Evolutionary conservation across 2,797 vertebrate genomes (phyloP).

Genomic region (Galagoides demidoff): DNA sequence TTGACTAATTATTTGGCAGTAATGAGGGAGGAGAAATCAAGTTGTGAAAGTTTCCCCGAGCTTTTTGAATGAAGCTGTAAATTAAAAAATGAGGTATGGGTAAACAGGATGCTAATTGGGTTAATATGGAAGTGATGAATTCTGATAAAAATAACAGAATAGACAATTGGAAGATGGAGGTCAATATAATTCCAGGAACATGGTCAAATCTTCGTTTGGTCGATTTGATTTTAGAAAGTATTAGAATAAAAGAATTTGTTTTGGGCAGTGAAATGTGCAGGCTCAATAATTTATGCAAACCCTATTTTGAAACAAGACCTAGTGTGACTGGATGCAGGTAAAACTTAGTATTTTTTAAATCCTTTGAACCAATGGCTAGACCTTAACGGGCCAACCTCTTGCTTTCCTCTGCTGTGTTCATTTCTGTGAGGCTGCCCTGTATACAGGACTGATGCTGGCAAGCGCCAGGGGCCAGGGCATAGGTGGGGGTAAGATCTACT

Average conservation of each 20-base stretch:
- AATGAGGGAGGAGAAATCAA: slow-evolving; percentile 36
- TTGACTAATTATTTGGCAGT: slow-evolving; percentile 79
- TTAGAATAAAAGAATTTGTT: neutral
- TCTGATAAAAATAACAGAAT: neutral
- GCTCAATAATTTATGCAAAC: neutral
- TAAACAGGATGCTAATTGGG: slow-evolving; percentile 58
- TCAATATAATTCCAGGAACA: neutral
- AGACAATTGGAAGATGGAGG: rapidly evolving
- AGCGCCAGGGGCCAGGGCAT: neutral
- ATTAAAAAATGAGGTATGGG: neutral
- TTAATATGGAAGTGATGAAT: slow-evolving; percentile 43
- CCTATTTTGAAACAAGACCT: rapidly evolving
- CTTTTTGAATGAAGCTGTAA: slow-evolving; percentile 46
- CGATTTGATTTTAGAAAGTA: neutral
- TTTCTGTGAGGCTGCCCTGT: too few species aligned
- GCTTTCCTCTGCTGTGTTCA: neutral
- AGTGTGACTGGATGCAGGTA: rapidly evolving
- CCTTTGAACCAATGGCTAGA: neutral
- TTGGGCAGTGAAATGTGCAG: rapidly evolving
- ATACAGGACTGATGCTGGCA: rapidly evolving
- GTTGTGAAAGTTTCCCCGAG: neutral
- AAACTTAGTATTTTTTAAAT: neutral
- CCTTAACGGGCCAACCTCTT: rapidly evolving
- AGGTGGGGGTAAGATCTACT: too few species aligned
- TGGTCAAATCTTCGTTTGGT: rapidly evolving